Percentiles rank a stretch among this genome's conserved stretches.
Evolutionary conservation across 2,113 vertebrate genomes (phyloP).

Genomic region (Sinosuthora webbiana): DNA sequence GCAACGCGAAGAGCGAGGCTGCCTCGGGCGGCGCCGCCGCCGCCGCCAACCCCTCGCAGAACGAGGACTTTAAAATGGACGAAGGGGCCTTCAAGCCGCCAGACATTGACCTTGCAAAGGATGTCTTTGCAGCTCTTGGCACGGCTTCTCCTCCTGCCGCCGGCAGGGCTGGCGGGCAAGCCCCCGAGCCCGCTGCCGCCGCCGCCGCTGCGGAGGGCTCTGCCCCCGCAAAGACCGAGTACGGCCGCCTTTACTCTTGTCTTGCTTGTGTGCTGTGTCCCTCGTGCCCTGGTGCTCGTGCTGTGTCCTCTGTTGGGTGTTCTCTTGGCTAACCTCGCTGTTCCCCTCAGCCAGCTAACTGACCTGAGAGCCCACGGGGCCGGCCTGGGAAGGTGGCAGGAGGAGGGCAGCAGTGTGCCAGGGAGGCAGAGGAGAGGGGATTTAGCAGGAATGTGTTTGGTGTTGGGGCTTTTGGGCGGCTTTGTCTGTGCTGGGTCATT

Average conservation of each 20-base stretch:
- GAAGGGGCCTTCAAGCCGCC: slow-evolving; percentile 90
- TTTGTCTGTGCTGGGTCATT: not conserved
- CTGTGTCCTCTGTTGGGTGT: slow-evolving; percentile 63
- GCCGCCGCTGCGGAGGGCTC: slow-evolving; percentile 80
- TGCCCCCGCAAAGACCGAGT: slow-evolving; percentile 89
- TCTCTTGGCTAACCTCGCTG: slow-evolving; percentile 38
- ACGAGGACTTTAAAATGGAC: slow-evolving; percentile 92
- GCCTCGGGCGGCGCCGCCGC: slow-evolving; percentile 74
- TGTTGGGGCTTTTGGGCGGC: not conserved
- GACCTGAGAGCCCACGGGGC: not conserved
- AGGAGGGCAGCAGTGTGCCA: not conserved
- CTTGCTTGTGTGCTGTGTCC: slow-evolving; percentile 67
- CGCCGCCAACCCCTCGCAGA: slow-evolving; percentile 78
- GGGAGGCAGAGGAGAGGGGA: not conserved
- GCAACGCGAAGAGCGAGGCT: slow-evolving; percentile 79
- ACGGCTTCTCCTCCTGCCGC: slow-evolving; percentile 70
- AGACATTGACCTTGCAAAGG: slow-evolving; percentile 89
- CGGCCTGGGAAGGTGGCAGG: not conserved
- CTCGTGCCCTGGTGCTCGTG: slow-evolving; percentile 69
- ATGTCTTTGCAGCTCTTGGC: slow-evolving; percentile 90
- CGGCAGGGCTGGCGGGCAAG: slow-evolving; percentile 77
- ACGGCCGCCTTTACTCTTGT: slow-evolving; percentile 81
- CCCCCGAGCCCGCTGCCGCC: slow-evolving; percentile 69
- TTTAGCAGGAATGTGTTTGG: not conserved
- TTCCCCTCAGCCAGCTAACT: slow-evolving; percentile 25